Evolutionary conservation across 2,797 vertebrate genomes (phyloP), one percentile per base, ranked within the genome.

Genomic region (Artibeus lituratus): DNA sequence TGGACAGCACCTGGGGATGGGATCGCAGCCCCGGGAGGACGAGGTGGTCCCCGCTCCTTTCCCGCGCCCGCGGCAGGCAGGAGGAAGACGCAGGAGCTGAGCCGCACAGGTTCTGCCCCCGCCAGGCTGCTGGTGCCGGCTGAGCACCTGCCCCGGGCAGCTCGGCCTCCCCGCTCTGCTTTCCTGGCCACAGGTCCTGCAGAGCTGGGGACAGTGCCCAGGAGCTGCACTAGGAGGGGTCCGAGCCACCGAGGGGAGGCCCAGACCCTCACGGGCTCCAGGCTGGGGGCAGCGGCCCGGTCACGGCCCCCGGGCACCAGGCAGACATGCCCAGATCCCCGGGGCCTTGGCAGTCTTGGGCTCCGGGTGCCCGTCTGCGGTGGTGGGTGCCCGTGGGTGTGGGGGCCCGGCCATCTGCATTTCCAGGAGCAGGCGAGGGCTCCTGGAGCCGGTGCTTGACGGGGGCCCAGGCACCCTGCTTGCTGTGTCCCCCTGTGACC

Each of bases 161-260:
- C 74, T 80, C 26, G 5, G 39, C 1, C 15, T 5, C 16, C 0
- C 3, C 5, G n/a, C 7, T 14, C 35, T 7, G 65, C 82, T 8
- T 2, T 14, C 6, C 49, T 14, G 1, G 14, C 51, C 42, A 22
- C 24, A 8, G 16, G 59, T 16, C 21, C 10, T 32, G 29, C 24
- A 1, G 74, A 47, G 65, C 53, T 0, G 7, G n/a, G 32, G 90
- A 67, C 39, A 18, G 14, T 4, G 5, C 22, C 9, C 24, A 57
- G 15, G 49, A 0, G 11, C 5, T 59, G 15, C 3, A 11, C 9
- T 4, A 10, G 19, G 1, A 12, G 29, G 21, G 24, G 4, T 57
- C 59, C 81, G n/a, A 47, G 42, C 19, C 0, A 8, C 1, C 0
- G 0, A n/a, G n/a, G 0, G 0, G 26, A 47, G 74, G 44, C 18